Conservation (phyloP, 2,888 invertebrate genomes). For the Amphipoea oculea region DNA sequence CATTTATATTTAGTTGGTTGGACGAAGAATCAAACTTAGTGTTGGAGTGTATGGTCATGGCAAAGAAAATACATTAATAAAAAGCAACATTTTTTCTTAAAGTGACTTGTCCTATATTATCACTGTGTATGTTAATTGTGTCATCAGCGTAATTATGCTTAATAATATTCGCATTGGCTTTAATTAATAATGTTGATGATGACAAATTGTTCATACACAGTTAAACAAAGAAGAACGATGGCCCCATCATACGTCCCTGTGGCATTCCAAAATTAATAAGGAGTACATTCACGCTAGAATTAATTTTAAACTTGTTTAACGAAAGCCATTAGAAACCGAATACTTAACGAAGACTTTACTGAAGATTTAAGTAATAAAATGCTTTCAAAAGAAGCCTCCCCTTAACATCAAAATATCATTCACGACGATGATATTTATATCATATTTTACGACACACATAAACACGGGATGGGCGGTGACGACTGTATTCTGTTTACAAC, state of each 20-base stretch:
- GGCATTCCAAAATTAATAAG: conserved; percentile 26
- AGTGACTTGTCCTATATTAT: background rate
- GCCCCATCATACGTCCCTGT: conserved; percentile 16
- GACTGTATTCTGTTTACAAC: conserved; percentile 66
- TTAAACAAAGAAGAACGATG: conserved; percentile 32
- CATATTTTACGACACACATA: conserved; percentile 70
- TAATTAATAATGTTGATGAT: conserved; percentile 32
- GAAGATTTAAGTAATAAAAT: conserved; percentile 49
- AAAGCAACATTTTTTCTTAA: background rate
- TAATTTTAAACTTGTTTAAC: background rate
- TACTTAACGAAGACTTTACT: conserved; percentile 19
- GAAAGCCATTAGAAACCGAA: conserved; percentile 22
- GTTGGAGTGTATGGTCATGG: background rate
- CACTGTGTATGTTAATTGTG: conserved; percentile 19
- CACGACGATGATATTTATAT: conserved; percentile 68
- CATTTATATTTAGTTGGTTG: background rate
- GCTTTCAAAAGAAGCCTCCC: conserved; percentile 38
- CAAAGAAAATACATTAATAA: background rate
- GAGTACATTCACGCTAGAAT: background rate
- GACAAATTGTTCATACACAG: conserved; percentile 34
- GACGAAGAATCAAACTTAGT: background rate
- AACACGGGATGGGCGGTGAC: conserved; percentile 73
- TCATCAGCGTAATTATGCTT: background rate
- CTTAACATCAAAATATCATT: conserved; percentile 64
- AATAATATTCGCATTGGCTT: conserved; percentile 37